Evolutionary conservation across 2,888 invertebrate species (phyloP), one percentile per base, ranked within the genome.

Genomic region (Synanthedon myopaeformis): DNA sequence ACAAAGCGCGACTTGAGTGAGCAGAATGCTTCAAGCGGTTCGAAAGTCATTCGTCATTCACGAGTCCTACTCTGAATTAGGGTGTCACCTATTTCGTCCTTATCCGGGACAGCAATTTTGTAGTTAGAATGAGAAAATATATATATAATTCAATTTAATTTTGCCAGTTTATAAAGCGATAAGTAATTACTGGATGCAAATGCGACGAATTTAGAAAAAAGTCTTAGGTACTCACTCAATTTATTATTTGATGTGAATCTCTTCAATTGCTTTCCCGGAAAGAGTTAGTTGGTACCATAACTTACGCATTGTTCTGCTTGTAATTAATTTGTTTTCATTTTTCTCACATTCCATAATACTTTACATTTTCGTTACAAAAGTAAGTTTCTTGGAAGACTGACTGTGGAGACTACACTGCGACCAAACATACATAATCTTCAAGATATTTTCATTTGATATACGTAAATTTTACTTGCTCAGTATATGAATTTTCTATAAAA

Each of bases 1-100:
- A 96, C 90, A 96, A 96, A 88, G 94, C 95, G 65, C 92, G 95
- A 61, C 89, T 96, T 78, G 95, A 95, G 89, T 95, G 93, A 93
- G 74, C 64, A 83, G 53, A 59, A 57, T 57, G 61, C 65, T 19
- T 12, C 35, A 41, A 48, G 12, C 14, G 12, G 11, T 12, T 41
- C n/a, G n/a, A 19, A 50, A 41, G 28, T 12, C 35, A 49, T 19
- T 23, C 35, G 12, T 42, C 58, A 54, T 55, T 61, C 60, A 66
- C 62, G 55, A 62, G 59, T 67, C 72, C 72, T 71, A 65, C 59
- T 56, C 59, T 52, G 56, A 60, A 59, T 62, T 69, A 65, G 72
- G 74, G 60, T 53, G 59, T 64, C 69, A 71, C 64, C 69, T 63
- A 80, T 80, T 82, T 79, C 82, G 82, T 85, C 83, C 85, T 82